Conservation (phyloP, 2,113 vertebrate species). For the Notarius quadriscutis region DNA sequence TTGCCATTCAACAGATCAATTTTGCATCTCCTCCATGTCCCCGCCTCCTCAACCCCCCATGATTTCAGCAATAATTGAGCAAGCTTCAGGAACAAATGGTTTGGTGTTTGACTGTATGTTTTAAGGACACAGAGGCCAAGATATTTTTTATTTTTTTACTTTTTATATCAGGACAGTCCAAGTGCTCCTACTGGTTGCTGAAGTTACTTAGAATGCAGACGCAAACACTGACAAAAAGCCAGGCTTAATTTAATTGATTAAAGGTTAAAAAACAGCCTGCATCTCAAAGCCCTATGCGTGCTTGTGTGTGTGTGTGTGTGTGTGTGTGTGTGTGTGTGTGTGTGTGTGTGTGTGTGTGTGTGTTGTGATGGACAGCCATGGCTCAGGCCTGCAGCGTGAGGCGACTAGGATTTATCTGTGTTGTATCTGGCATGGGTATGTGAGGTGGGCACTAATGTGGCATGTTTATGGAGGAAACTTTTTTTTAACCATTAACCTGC, state of each 20-base stretch:
- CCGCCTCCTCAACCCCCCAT: background rate
- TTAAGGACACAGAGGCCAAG: background rate
- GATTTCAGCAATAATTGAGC: background rate
- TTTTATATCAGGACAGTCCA: background rate
- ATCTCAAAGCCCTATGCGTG: conserved; percentile 5
- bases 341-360: conserved; percentile 7
- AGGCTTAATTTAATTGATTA: conserved; percentile 42
- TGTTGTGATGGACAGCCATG: conserved; percentile 41
- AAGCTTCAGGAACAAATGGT: background rate
- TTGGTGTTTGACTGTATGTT: background rate
- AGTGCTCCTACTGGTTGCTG: conserved; percentile 3
- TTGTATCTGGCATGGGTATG: conserved; percentile 46
- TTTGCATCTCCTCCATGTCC: conserved; percentile 14
- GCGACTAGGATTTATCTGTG: conserved; percentile 47
- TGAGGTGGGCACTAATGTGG: conserved; percentile 45
- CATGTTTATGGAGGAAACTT: background rate
- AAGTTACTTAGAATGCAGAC: conserved; percentile 23
- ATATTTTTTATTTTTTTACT: background rate
- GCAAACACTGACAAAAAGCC: conserved; percentile 36
- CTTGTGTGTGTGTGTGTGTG: background rate
- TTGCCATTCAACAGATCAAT: conserved; percentile 61
- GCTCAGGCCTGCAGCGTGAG: conserved; percentile 45
- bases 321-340: background rate
- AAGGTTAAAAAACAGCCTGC: conserved; percentile 30
- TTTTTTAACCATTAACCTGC: conserved; percentile 57